These are phyloP conservation scores for Lates calcarifer DNA, from an alignment of 2,113 vertebrate genomes.

Conservation along the genomic window DNA sequence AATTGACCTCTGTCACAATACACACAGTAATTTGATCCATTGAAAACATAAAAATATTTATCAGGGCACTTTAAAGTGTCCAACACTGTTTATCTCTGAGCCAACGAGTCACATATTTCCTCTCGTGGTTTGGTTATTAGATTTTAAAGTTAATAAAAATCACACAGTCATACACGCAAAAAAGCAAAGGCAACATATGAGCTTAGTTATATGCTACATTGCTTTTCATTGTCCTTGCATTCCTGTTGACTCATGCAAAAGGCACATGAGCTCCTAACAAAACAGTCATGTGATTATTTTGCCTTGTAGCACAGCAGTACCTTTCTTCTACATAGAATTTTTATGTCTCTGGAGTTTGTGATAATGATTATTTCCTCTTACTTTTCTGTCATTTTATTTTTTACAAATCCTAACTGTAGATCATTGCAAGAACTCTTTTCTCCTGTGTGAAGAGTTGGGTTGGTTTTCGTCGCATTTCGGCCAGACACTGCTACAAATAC, in stretches of 20 bases:
- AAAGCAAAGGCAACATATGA: not conserved
- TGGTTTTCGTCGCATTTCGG: slow-evolving; percentile 29
- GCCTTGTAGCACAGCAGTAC: not conserved
- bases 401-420: not conserved
- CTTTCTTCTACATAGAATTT: not conserved
- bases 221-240: not conserved
- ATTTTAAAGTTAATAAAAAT: not conserved
- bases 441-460: not conserved
- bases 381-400: not conserved
- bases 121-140: not conserved
- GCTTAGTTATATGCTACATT: not conserved
- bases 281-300: not conserved
- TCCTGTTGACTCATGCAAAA: not conserved
- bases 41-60: not conserved
- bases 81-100: not conserved
- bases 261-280: not conserved
- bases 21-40: not conserved
- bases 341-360: not conserved
- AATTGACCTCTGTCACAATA: not conserved
- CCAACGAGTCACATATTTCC: not conserved
- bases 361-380: not conserved
- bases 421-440: not conserved
- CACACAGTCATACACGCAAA: not conserved
- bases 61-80: not conserved
- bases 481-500: slow-evolving; percentile 22